Percentiles rank a stretch among this genome's conserved stretches.
Conservation (phyloP, 2,888 invertebrate species). For the Papilio demoleus region DNA sequence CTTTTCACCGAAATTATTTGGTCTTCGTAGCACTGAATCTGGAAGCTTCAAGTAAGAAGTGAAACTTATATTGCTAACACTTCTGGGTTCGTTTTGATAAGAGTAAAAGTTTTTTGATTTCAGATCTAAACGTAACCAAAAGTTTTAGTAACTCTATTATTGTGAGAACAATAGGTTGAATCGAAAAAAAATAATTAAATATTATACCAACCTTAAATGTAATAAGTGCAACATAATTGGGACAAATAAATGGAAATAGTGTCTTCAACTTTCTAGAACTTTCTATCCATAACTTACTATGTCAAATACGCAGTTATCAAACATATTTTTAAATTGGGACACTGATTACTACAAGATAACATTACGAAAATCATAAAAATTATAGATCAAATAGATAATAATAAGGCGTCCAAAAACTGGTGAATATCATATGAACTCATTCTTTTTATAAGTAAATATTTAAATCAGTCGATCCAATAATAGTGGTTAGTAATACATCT, state of each 20-base stretch:
- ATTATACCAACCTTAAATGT: no score
- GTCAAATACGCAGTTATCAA: background rate
- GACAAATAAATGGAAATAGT: no score
- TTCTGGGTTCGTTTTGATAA: background rate
- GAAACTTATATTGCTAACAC: background rate
- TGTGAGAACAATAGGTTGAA: no score
- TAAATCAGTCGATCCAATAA: no score
- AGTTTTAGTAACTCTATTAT: no score
- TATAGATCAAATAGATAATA: background rate
- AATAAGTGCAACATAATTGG: no score
- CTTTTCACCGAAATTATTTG: conserved; percentile 2
- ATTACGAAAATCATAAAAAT: background rate
- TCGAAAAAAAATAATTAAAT: no score
- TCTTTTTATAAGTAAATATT: no score
- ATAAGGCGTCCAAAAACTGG: background rate
- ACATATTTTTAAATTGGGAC: background rate
- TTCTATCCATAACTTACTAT: background rate
- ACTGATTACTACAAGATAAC: background rate
- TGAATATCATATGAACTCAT: no score
- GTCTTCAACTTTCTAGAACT: background rate
- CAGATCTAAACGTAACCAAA: background rate
- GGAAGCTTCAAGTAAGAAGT: background rate
- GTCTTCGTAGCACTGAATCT: background rate
- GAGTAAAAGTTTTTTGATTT: background rate
- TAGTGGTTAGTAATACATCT: background rate